Percentiles rank a stretch among this genome's conserved stretches.
Evolutionary conservation across 2,888 invertebrate species (phyloP).

Genomic region (Ferdinandea cuprea): DNA sequence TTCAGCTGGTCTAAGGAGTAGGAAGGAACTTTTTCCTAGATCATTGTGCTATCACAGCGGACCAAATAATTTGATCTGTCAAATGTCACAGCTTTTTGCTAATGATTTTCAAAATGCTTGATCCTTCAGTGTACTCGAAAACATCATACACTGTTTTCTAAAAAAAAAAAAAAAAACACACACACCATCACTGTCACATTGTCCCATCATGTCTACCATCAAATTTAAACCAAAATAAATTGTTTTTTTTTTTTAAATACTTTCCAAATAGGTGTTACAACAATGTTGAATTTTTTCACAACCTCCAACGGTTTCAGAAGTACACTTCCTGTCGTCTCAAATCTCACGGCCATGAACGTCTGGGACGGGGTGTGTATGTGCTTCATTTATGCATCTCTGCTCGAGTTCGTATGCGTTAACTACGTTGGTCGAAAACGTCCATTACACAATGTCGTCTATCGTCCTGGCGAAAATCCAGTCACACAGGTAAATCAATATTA

Average conservation of each 20-base stretch:
- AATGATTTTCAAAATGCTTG: slow-evolving; percentile 23
- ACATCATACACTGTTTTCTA: too few species aligned
- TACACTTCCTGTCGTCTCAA: slow-evolving; percentile 96
- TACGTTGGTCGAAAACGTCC: slow-evolving; percentile 96
- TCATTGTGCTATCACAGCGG: too few species aligned
- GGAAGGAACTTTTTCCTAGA: too few species aligned
- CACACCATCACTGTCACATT: slow-evolving; percentile 7
- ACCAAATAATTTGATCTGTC: too few species aligned
- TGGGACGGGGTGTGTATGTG: slow-evolving; percentile 99
- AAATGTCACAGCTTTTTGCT: too few species aligned
- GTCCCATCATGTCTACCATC: not conserved
- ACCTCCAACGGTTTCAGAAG: slow-evolving; percentile 96
- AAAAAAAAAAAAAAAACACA: too few species aligned
- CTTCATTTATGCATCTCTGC: slow-evolving; percentile 96
- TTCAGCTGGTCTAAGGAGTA: too few species aligned
- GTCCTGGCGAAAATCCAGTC: slow-evolving; percentile 95
- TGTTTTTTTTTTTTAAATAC: too few species aligned
- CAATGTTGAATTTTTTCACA: slow-evolving; percentile 99
- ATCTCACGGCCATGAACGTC: slow-evolving; percentile 97
- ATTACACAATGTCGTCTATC: slow-evolving; percentile 93
- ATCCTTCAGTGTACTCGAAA: slow-evolving; percentile 12
- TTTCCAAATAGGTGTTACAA: slow-evolving; percentile 91
- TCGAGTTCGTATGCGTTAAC: slow-evolving; percentile 97
- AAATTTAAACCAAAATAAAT: too few species aligned
- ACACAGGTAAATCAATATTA: slow-evolving; percentile 88